Evolutionary conservation across 1,140 invertebrate species (phyloP).

Genomic region (Micrasema minimum): DNA sequence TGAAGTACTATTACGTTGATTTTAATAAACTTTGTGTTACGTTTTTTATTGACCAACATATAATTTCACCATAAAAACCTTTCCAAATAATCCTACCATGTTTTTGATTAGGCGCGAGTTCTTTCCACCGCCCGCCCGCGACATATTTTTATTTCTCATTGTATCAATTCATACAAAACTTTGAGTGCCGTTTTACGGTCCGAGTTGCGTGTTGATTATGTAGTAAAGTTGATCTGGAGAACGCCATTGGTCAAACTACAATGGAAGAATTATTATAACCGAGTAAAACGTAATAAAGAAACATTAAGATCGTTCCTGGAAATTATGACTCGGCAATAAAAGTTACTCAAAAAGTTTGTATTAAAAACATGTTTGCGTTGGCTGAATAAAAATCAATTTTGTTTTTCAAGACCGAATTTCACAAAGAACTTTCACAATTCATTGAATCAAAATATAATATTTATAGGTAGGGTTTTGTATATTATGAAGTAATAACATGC

Average conservation of each 20-base stretch:
- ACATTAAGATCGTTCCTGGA: not conserved
- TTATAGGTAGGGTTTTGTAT: no score
- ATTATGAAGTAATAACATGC: no score
- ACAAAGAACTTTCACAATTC: no score
- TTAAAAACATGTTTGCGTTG: slow-evolving; percentile 1
- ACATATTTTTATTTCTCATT: slow-evolving; percentile 19
- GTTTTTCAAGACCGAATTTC: no score
- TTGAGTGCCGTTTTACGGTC: slow-evolving; percentile 6
- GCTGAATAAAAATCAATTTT: not conserved
- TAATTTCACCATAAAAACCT: slow-evolving; percentile 24
- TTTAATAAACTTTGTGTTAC: slow-evolving; percentile 1
- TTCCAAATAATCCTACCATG: slow-evolving; percentile 23
- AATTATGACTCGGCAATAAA: slow-evolving; percentile 5
- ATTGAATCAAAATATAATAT: no score
- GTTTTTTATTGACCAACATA: slow-evolving; percentile 9
- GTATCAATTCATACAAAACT: slow-evolving; percentile 15
- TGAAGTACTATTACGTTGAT: not conserved
- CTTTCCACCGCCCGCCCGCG: slow-evolving; percentile 1
- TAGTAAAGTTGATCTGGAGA: not conserved
- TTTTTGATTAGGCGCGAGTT: slow-evolving; percentile 8
- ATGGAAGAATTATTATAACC: not conserved
- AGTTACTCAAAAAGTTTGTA: not conserved
- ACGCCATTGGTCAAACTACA: slow-evolving; percentile 14
- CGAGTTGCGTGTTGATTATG: slow-evolving; percentile 22
- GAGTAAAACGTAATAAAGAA: slow-evolving; percentile 4